Evolutionary conservation across 2,888 invertebrate species (phyloP).

Genomic region (Orthonychiurus folsomi): DNA sequence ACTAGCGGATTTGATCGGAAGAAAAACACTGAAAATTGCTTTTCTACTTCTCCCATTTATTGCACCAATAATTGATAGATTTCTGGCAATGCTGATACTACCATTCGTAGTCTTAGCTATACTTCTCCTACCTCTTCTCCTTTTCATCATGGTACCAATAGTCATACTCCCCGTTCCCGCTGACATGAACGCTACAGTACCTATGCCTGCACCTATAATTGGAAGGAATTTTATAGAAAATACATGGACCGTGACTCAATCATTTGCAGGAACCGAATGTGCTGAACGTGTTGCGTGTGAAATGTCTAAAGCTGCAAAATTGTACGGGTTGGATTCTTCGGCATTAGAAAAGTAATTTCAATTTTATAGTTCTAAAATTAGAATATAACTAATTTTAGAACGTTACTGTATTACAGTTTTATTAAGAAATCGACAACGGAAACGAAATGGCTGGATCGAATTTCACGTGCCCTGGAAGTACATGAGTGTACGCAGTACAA

Average conservation of each 20-base stretch:
- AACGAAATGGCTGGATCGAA: no score
- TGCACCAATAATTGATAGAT: background rate
- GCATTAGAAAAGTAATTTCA: background rate
- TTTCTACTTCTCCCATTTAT: background rate
- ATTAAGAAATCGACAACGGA: no score
- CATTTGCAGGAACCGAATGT: background rate
- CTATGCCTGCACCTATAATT: no score
- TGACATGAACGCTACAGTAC: no score
- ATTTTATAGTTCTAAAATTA: background rate
- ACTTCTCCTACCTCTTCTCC: background rate
- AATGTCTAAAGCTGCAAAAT: background rate
- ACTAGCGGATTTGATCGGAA: background rate
- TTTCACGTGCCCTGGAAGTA: no score
- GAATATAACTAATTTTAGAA: no score
- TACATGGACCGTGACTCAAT: background rate
- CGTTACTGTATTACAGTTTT: no score
- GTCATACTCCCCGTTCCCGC: conserved; percentile 1
- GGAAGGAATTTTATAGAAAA: background rate
- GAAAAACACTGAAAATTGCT: no score
- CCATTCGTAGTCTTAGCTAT: background rate
- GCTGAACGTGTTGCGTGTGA: background rate
- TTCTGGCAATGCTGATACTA: background rate
- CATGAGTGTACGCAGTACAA: no score
- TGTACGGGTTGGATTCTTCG: background rate
- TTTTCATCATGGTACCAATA: background rate